Base-by-base conservation (phyloP, 1,140 invertebrate species). In the Drosophila aff. region DNA sequence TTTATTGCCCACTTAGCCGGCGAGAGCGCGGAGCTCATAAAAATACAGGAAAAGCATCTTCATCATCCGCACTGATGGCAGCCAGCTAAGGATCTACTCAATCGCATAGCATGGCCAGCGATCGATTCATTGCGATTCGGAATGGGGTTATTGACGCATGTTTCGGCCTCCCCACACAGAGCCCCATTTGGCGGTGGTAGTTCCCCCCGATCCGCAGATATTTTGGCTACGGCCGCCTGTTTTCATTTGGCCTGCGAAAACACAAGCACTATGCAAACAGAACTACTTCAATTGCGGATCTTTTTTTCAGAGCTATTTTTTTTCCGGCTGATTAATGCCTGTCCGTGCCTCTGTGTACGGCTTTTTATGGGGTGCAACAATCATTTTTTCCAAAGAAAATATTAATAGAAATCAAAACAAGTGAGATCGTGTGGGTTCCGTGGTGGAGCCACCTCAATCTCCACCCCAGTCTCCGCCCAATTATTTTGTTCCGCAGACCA, bases 351-450 rank as follows among this genome's bases (percentile, higher is more conserved):
- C 55, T 66, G 52, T 46, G 49, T 64, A 55, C 55, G 55, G n/a
- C 41, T 79, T 86, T 82, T 89, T 83, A 87, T 81, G 73, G 84
- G 81, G 69, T 89, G 84, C 75, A 69, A 81, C 68, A 90, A 89
- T 85, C 82, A 76, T 81, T 84, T 79, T 66, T 74, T 84, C 65
- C 85, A 84, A 84, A 68, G 81, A 87, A 87, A 89, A 89, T 90
- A 89, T 81, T 85, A 90, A 89, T 85, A 90, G 85, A 90, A 89
- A 89, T 71, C 67, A 90, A 90, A 89, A 89, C 85, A 89, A 73
- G 50, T 57, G 73, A 79, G 73, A 81, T 81, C 68, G 77, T 84
- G 82, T 81, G 78, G 44, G 77, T 76, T 73, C 67, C 44, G 21
- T 15, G 26, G 28, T 23, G 43, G 43, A 46, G 46, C 28, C 28